Percentiles rank a stretch among this genome's conserved stretches.
phyloP scores from a whole-genome alignment of 2,888 invertebrate species.

The Caenorhabditis sp. region DNA sequence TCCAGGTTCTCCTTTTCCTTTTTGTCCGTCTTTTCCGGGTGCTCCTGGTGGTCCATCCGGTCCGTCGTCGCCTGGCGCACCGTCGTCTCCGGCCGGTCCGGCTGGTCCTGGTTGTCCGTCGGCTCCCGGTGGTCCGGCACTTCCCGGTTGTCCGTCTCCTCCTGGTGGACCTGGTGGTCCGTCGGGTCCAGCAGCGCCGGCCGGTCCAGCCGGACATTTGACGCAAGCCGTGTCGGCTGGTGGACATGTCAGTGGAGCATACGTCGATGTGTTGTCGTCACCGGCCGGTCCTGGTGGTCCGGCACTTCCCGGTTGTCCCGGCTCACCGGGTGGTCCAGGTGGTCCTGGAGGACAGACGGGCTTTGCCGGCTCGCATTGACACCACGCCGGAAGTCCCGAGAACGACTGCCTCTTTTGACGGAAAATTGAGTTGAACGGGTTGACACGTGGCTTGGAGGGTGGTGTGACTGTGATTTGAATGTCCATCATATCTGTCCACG shows the following conservation, averaged over 20 bases:
- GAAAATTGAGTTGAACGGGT: constrained; percentile 62
- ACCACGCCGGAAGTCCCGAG: constrained; percentile 46
- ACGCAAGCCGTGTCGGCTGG: constrained; percentile 39
- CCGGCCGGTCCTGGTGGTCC: constrained; percentile 47
- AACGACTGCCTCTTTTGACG: constrained; percentile 53
- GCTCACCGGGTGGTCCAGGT: constrained; percentile 53
- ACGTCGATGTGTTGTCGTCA: constrained; percentile 39
- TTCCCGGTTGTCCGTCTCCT: constrained; percentile 32
- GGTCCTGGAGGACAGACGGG: constrained; percentile 47
- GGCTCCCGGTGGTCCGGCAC: constrained; percentile 37
- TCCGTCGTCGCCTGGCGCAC: constrained; percentile 31
- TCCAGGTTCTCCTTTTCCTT: constrained; percentile 40
- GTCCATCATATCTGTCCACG: constrained; percentile 67
- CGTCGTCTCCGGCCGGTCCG: constrained; percentile 38
- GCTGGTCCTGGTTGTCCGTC: constrained; percentile 43
- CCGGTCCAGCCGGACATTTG: constrained; percentile 38
- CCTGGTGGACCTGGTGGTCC: constrained; percentile 41
- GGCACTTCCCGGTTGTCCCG: constrained; percentile 38
- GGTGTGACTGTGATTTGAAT: constrained; percentile 65
- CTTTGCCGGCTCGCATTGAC: constrained; percentile 50
- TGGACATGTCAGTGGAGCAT: constrained; percentile 45
- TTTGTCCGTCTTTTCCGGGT: constrained; percentile 41
- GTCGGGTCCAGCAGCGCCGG: constrained; percentile 42
- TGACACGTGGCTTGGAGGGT: constrained; percentile 57
- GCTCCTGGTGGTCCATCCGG: constrained; percentile 39